Percentiles rank a stretch among this genome's conserved stretches.
phyloP scores from a whole-genome alignment of 2,888 invertebrate genomes.

The Lasioglossum marginatum region DNA sequence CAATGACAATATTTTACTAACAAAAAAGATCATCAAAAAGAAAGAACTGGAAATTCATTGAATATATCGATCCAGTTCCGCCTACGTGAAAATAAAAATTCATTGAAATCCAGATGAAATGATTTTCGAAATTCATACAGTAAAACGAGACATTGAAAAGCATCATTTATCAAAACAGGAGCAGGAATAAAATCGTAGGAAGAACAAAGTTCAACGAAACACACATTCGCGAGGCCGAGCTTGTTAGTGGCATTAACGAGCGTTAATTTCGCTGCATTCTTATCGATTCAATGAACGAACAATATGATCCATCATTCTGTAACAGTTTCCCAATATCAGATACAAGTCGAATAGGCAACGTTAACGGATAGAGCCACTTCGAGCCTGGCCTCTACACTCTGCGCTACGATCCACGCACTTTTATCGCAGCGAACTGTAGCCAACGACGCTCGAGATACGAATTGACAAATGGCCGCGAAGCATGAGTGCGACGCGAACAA shows the following conservation, averaged over 20 bases:
- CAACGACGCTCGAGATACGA: constrained; percentile 37
- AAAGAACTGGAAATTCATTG: not conserved
- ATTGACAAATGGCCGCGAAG: constrained; percentile 45
- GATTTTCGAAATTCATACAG: not conserved
- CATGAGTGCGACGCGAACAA: not conserved
- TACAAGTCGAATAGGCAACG: not conserved
- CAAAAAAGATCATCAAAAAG: not conserved
- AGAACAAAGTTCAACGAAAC: not conserved
- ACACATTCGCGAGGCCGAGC: not conserved
- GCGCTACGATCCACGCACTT: constrained; percentile 4
- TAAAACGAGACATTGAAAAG: not conserved
- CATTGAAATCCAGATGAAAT: not conserved
- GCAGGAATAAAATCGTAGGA: not conserved
- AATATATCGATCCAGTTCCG: not conserved
- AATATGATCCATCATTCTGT: not conserved
- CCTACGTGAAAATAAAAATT: not conserved
- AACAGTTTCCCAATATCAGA: not conserved
- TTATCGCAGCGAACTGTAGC: not conserved
- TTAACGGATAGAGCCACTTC: not conserved
- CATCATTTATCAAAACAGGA: not conserved
- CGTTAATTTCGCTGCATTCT: not conserved
- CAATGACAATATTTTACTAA: not conserved
- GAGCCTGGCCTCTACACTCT: not conserved
- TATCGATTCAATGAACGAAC: not conserved
- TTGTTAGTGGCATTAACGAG: not conserved